Base-by-base conservation (phyloP, 2,888 invertebrate genomes). In the Ochropacha duplaris region DNA sequence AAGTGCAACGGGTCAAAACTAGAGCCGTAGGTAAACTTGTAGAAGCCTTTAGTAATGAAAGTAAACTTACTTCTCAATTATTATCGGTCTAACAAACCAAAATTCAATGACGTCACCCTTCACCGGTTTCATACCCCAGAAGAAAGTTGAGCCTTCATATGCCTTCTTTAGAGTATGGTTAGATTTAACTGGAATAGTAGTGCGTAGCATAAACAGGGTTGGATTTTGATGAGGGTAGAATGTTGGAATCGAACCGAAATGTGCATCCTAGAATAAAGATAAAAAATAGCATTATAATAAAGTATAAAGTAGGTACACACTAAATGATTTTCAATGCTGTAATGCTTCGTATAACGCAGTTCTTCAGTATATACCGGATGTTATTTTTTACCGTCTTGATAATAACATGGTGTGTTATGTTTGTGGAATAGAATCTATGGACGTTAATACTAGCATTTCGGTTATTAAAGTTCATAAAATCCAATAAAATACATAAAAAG, bases 61-160 rank as follows among this genome's bases (percentile, higher is more conserved):
- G 4, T 36, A 49, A 24, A 22, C 16, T 39, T 84, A 97, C 97
- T 94, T 95, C 79, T 95, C 94, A 61, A 97, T 84, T 68, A 84
- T 76, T 62, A 95, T 93, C 22, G 98, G 97, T 56, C 95, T 94
- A 54, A 93, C 87, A 83, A 98, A 98, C 83, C 95, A 95, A 81
- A 99, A 96, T 66, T 95, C 94, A 22, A 98, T 92, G 57, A 95
- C 93, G 82, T 98, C 97, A 2, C 97, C 98, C 8, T 95, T 94
- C 74, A 96, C 96, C 0, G 99, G 99, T 44, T 96, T 92, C 11
- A 97, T 87, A 0, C 98, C 98, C 99, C 99, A 99, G 87, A 98
- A 99, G 82, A 96, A 98, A 0, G 96, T 95, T 66, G 96, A 95
- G 0, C 99, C 99, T 22, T 94, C 92, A 82, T 99, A 99, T 4